Conservation (phyloP, 2,113 vertebrate species). For the Grantiella picta region DNA sequence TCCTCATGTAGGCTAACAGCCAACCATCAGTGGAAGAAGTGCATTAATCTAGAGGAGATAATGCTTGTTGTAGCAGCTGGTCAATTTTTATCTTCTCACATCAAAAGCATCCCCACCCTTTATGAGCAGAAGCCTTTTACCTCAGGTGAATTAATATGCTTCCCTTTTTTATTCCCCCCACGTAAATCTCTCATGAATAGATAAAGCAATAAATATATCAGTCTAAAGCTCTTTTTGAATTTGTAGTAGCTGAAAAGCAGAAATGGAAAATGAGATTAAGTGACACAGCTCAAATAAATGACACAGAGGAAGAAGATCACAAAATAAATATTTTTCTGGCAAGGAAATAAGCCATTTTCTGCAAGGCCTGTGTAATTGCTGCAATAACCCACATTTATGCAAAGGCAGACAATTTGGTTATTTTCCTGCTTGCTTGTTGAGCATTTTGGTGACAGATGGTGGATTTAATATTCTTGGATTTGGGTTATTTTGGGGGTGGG, state of each 20-base stretch:
- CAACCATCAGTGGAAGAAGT: background rate
- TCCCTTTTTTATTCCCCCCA: background rate
- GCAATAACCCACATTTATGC: background rate
- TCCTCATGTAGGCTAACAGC: background rate
- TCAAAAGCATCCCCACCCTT: background rate
- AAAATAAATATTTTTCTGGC: background rate
- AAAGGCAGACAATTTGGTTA: background rate
- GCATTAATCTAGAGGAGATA: background rate
- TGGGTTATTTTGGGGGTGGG: background rate
- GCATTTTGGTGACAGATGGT: background rate
- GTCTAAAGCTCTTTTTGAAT: background rate
- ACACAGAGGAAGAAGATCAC: background rate
- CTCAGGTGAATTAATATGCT: background rate
- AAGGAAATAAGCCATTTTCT: background rate
- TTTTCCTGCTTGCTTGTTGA: background rate
- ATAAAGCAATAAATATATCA: background rate
- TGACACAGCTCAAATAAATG: background rate
- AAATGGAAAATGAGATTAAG: background rate
- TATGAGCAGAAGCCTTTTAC: background rate
- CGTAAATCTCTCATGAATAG: background rate
- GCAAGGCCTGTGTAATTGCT: background rate
- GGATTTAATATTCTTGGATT: background rate
- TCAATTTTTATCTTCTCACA: background rate
- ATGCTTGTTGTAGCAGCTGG: background rate
- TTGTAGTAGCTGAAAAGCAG: background rate